Evolutionary conservation across 1,140 invertebrate genomes (phyloP), one percentile per base, ranked within the genome.

Genomic region (Geopemphigus sp.): DNA sequence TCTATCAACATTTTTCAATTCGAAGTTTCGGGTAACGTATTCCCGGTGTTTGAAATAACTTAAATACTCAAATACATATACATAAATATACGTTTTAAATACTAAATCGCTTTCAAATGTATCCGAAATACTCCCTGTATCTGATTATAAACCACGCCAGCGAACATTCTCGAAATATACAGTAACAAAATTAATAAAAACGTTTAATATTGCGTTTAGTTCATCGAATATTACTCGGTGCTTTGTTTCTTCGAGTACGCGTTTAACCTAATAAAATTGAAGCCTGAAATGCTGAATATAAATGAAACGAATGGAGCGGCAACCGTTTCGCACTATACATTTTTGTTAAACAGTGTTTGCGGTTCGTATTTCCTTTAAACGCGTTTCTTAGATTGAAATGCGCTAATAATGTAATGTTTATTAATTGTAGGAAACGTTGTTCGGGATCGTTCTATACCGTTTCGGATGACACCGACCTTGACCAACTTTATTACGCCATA

Each of bases 241-340:
- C 15, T 78, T 39, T 78, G 74, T 78, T 78, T 63, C 11, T 63
- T 26, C 12, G 74, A 78, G 39, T 78, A 78, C 63, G 57, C 74
- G n/a, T 78, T 78, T 50, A 61, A 61, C 11, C 22, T 78, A 19
- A 50, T 45, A 0, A 78, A 78, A 78, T 45, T 78, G 19, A 78
- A 63, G 17, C 74, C 74, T 22, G 74, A 78, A 1, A 63, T 78
- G 74, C 39, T 78, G 11, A 26, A 32, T 78, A 63, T 78, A 24
- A 22, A 63, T 15, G 59, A 45, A 63, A 61, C 29, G 12, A 47
- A 47, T 63, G 74, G 74, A 17, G 15, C 24, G 5, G 14, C 26
- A 14, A 22, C 19, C 26, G 39, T 24, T 50, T 57, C n/a, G 61
- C 12, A 50, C 11, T 78, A 78, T 63, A 59, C 0, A 63, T 78